Conservation (phyloP, 2,888 invertebrate genomes). For the Nomada flava region DNA sequence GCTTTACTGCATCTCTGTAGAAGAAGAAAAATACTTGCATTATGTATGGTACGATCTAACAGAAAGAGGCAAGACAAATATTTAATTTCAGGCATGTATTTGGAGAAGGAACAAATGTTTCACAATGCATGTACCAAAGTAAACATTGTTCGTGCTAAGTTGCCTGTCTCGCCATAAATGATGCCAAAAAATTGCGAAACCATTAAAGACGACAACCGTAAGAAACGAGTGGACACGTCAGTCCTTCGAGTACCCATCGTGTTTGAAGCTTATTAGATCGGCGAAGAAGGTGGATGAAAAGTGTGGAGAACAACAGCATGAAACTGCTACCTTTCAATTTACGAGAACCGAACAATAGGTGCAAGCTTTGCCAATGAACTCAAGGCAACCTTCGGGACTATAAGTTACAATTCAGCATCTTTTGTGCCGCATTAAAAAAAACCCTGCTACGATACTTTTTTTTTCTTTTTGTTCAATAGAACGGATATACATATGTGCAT, state of each 20-base stretch:
- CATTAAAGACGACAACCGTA: too few species aligned
- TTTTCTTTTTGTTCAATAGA: not conserved
- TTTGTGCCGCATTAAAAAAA: conserved; percentile 15
- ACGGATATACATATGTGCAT: not conserved
- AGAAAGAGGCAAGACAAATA: not conserved
- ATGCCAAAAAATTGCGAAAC: not conserved
- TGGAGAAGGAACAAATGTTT: not conserved
- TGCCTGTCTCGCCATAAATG: not conserved
- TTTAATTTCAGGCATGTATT: not conserved
- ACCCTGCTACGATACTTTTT: not conserved
- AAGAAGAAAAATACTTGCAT: not conserved
- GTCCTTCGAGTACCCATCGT: not conserved
- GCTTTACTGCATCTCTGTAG: too few species aligned
- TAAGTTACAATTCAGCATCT: conserved; percentile 46
- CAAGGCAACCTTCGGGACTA: conserved; percentile 46
- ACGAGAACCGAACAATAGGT: conserved; percentile 56
- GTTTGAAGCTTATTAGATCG: conserved; percentile 7
- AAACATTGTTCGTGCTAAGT: not conserved
- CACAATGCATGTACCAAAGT: not conserved
- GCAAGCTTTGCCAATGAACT: conserved; percentile 53
- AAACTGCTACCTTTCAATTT: conserved; percentile 60
- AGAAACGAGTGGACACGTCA: not conserved
- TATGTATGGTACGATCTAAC: not conserved
- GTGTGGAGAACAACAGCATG: conserved; percentile 14
- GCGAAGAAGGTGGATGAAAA: conserved; percentile 11